Conservation (phyloP, 2,888 invertebrate species). For the Protodeltote pygarga region DNA sequence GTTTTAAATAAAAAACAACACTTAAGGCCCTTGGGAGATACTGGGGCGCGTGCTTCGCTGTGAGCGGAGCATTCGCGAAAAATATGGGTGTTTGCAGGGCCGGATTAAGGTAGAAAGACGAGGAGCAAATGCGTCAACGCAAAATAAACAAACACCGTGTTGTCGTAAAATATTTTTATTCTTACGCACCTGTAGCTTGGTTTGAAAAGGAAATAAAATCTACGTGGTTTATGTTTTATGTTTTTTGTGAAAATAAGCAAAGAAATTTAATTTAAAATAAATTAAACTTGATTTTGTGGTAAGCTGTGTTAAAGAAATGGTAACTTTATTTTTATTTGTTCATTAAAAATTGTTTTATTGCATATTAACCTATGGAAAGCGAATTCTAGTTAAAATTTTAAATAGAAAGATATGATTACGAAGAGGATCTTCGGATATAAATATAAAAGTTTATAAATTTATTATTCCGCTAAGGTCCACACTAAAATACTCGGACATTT, state of each 20-base stretch:
- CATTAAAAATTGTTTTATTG: too few species aligned
- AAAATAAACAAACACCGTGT: slow-evolving; percentile 28
- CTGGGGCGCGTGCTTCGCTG: slow-evolving; percentile 22
- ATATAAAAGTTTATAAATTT: too few species aligned
- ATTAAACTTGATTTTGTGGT: too few species aligned
- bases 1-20: slow-evolving; percentile 41
- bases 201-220: slow-evolving; percentile 25
- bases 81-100: slow-evolving; percentile 46
- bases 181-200: slow-evolving; percentile 30
- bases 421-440: too few species aligned
- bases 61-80: slow-evolving; percentile 36
- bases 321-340: too few species aligned
- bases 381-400: too few species aligned
- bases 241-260: slow-evolving; percentile 4
- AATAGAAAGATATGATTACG: too few species aligned
- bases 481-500: too few species aligned
- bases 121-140: slow-evolving; percentile 12
- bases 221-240: slow-evolving; percentile 10
- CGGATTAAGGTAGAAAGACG: slow-evolving; percentile 24
- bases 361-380: too few species aligned
- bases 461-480: too few species aligned
- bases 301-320: too few species aligned
- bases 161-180: slow-evolving; percentile 38
- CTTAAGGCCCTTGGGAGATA: slow-evolving; percentile 27
- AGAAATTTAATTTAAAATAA: slow-evolving; percentile 1